Base-by-base conservation (phyloP, 2,113 vertebrate species). In the Rhynchomys soricoides region DNA sequence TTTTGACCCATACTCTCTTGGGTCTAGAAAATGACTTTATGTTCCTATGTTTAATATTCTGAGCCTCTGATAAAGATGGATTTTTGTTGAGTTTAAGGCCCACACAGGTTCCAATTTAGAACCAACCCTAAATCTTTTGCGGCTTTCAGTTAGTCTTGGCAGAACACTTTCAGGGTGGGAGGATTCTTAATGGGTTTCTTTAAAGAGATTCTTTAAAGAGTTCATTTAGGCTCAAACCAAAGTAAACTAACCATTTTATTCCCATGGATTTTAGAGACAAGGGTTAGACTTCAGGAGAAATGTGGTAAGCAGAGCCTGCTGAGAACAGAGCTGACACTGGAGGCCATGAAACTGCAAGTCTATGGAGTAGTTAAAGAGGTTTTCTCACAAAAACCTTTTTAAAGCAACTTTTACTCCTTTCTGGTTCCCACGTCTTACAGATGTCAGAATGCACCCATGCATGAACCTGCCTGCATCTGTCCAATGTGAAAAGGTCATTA, bases 131-230 rank as follows among this genome's bases (percentile, higher is more conserved):
- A 91, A 94, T 94, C 86, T 95, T 95, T 83, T 91, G 95, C 70
- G 96, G 96, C 78, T 97, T 96, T 95, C 31, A 97, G 97, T 97
- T 95, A 95, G 96, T 97, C 55, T 97, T 97, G 97, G 96, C 97
- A 97, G 91, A 95, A 89, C 26, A 71, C 89, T 91, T 92, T 22
- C 62, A 93, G 96, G 92, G 91, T 96, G 83, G 97, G 94, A 96
- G 95, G 89, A 95, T 95, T 95, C 97, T 96, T 94, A 96, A 97
- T 94, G 92, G 79, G 43, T 83, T 97, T 92, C 89, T 96, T 97
- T 86, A 96, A 95, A 95, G 92, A 96, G 45, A 88, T 40, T 95
- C 94, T 94, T 97, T 91, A 95, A 97, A 97, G 89, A 90, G 89
- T 95, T 91, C 91, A 85, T 83, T 97, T 96, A 97, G 82, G 52